phyloP scores from a whole-genome alignment of 2,888 invertebrate species.

The Salticus scenicus region DNA sequence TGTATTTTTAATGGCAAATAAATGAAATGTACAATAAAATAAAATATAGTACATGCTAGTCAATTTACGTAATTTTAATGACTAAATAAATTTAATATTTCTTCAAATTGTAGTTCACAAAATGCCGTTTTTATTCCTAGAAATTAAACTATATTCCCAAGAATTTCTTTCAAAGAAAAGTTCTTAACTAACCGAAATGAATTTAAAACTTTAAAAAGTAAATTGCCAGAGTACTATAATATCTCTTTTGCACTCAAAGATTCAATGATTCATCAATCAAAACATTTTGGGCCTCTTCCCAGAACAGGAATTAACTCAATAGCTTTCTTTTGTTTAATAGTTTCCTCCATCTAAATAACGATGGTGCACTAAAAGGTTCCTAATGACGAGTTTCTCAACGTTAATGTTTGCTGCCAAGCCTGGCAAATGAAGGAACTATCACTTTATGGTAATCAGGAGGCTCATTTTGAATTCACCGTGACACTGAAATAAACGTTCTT shows the following conservation, averaged over 20 bases:
- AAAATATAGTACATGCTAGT: no score
- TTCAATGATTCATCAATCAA: neutral
- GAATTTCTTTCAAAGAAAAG: no score
- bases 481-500: slow-evolving; percentile 19
- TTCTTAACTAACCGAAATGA: no score
- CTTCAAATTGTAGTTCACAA: no score
- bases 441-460: slow-evolving; percentile 45
- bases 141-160: no score
- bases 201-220: no score
- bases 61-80: no score
- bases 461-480: slow-evolving; percentile 29
- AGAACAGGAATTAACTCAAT: neutral
- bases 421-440: slow-evolving; percentile 32
- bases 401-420: neutral
- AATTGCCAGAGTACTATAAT: no score
- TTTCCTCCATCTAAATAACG: neutral
- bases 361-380: slow-evolving; percentile 19
- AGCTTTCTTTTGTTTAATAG: slow-evolving; percentile 3
- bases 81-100: no score
- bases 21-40: no score
- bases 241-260: neutral
- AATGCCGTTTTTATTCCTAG: no score
- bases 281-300: neutral
- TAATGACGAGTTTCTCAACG: slow-evolving; percentile 15
- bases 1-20: no score